Percentiles rank a stretch among this genome's conserved stretches.
Evolutionary conservation across 2,113 vertebrate species (phyloP).

Genomic region (Poicephalus meyeri): DNA sequence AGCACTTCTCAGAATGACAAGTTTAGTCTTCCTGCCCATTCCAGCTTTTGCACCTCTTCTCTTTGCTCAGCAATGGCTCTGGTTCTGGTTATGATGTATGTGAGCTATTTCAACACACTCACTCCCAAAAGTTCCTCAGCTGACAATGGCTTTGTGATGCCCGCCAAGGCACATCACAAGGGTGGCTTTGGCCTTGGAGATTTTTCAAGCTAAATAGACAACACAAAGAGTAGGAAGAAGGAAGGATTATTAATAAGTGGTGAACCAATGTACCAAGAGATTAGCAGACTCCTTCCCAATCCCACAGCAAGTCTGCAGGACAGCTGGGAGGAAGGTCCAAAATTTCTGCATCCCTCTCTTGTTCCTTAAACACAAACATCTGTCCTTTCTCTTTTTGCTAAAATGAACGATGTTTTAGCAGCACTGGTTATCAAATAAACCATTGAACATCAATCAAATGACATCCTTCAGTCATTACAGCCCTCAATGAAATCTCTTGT

Average conservation of each 20-base stretch:
- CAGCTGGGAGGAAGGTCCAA: neutral
- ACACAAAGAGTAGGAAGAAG: neutral
- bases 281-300: neutral
- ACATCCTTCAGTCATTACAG: neutral
- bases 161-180: neutral
- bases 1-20: neutral
- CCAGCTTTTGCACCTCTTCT: neutral
- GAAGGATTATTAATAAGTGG: neutral
- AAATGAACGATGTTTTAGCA: neutral
- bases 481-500: neutral
- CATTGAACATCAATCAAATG: neutral
- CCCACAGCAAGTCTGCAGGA: neutral
- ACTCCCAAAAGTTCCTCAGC: neutral
- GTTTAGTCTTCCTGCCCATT: neutral
- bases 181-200: neutral
- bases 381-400: neutral
- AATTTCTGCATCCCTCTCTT: neutral
- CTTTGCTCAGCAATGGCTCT: neutral
- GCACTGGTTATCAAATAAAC: neutral
- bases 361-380: neutral
- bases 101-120: neutral
- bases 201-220: neutral
- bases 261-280: neutral
- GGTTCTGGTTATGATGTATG: neutral
- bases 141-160: neutral